phyloP scores from a whole-genome alignment of 2,888 invertebrate genomes.

The Poecilobothrus nobilitatus region DNA sequence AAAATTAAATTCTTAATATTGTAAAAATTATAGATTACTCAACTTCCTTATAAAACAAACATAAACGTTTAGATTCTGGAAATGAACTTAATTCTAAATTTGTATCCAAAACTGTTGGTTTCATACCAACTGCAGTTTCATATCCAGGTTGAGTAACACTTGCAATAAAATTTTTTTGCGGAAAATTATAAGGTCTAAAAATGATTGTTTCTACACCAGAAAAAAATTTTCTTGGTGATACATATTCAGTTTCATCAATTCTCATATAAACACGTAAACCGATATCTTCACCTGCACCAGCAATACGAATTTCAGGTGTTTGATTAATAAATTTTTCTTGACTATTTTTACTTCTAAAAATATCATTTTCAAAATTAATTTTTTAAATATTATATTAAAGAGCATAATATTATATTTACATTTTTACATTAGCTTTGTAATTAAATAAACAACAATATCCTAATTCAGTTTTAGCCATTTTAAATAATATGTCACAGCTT shows the following conservation, averaged over 20 bases:
- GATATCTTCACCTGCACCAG: constrained; percentile 32
- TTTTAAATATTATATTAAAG: not conserved
- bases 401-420: constrained; percentile 7
- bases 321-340: constrained; percentile 18
- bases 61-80: not conserved
- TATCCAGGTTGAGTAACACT: constrained; percentile 33
- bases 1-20: too few species aligned
- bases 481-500: constrained; percentile 33
- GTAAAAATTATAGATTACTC: not conserved
- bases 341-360: not conserved
- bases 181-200: constrained; percentile 38
- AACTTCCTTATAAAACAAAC: not conserved
- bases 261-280: constrained; percentile 34
- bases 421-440: constrained; percentile 27
- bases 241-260: constrained; percentile 32
- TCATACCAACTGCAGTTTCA: constrained; percentile 32
- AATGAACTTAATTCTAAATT: constrained; percentile 31
- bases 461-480: constrained; percentile 30
- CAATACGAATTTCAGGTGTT: constrained; percentile 22
- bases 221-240: constrained; percentile 32
- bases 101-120: constrained; percentile 35
- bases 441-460: constrained; percentile 38
- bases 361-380: not conserved
- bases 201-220: constrained; percentile 37
- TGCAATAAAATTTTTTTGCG: constrained; percentile 34